Evolutionary conservation across 2,888 invertebrate genomes (phyloP), one percentile per base, ranked within the genome.

Genomic region (Empis stercorea): DNA sequence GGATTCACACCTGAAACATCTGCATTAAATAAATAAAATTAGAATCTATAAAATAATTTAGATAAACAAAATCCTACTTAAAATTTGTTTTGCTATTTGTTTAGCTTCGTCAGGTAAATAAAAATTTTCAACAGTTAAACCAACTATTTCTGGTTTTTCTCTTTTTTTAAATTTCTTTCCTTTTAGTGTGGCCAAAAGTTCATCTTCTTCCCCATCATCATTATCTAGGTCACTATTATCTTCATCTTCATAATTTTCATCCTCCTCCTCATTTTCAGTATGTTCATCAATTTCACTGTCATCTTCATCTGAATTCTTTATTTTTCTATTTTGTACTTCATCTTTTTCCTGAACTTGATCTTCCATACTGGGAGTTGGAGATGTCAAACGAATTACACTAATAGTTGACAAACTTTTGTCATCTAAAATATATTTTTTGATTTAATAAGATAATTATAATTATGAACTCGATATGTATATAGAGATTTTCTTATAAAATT

Each of bases 51-150:
- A 3, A 3, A 13, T 32, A 32, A 2, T 34, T 7, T 27, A 43
- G 10, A 38, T 17, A 34, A 45, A 43, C 41, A 10, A 32, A 39
- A 40, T 14, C 14, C 9, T 10, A 32, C 30, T 30, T 13, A 36
- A 43, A 14, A 40, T 44, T 11, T 15, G 32, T 52, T 73, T 67
- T 13, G 73, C 66, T 45, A 71, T 59, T 52, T 63, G 50, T 42
- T 64, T 63, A 11, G 68, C 66, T 40, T 76, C 74, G 14, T 59
- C 60, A 2, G 71, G 61, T 54, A 77, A 71, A 64, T 77, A 80
- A 57, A 78, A 80, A 55, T 79, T 78, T 59, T 81, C 80, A 17
- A 81, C 77, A 43, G 78, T 77, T 5, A 81, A 66, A 43, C 80
- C 80, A 2, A 79, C 73, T 61, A 79, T 76, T 50, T 76, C 77